Evolutionary conservation across 2,888 invertebrate genomes (phyloP).

Genomic region (Noctuana brunneofusca): DNA sequence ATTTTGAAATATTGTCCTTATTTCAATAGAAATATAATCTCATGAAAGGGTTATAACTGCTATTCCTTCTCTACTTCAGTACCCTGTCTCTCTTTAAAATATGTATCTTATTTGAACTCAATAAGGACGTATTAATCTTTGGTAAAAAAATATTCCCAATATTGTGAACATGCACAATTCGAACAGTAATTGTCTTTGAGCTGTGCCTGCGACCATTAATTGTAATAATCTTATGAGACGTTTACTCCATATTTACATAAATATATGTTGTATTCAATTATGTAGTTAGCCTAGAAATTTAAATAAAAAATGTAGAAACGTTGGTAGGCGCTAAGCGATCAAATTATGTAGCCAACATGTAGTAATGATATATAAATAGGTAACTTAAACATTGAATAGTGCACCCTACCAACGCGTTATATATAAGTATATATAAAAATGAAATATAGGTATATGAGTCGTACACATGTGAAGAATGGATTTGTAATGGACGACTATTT

Average conservation of each 20-base stretch:
- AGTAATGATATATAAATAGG: neutral
- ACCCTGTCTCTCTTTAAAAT: too few species aligned
- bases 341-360: neutral
- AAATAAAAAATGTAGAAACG: neutral
- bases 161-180: neutral
- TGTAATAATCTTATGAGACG: too few species aligned
- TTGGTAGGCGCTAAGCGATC: neutral
- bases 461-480: neutral
- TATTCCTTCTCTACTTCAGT: too few species aligned
- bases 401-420: neutral
- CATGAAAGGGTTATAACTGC: too few species aligned
- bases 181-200: neutral
- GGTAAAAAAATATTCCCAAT: neutral
- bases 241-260: too few species aligned
- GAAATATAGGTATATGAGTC: neutral
- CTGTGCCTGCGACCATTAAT: neutral
- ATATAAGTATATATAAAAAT: neutral
- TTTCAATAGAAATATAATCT: too few species aligned
- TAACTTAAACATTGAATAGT: neutral
- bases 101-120: neutral
- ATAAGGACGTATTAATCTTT: neutral
- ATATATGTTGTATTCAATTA: neutral
- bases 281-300: neutral
- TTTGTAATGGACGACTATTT: neutral
- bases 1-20: too few species aligned